phyloP scores from a whole-genome alignment of 2,797 vertebrate genomes.

The Gambusia yucatana region DNA sequence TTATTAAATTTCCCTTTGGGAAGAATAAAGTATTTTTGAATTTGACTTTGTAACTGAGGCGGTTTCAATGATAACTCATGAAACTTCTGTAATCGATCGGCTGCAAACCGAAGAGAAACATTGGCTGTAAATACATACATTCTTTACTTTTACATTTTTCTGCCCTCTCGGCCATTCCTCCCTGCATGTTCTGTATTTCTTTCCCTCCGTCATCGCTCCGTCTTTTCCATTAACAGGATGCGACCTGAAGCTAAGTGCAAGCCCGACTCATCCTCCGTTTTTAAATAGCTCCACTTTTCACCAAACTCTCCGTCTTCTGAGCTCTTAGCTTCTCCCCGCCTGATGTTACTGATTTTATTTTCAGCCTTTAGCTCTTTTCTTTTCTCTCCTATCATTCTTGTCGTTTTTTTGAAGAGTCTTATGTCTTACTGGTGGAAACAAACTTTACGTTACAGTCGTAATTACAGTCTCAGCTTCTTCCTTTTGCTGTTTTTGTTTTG shows the following conservation, averaged over 20 bases:
- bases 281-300: constrained; percentile 68
- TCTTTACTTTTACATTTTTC: constrained; percentile 21
- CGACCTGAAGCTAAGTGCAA: constrained; percentile 66
- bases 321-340: constrained; percentile 46
- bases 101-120: not conserved
- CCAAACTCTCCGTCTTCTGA: constrained; percentile 41
- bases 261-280: constrained; percentile 53
- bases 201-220: constrained; percentile 47
- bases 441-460: constrained; percentile 7
- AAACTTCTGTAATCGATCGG: not conserved
- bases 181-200: constrained; percentile 24
- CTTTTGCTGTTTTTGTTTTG: constrained; percentile 11
- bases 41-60: not conserved
- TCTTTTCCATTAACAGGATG: constrained; percentile 69
- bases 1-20: too few species aligned
- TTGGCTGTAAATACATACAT: not conserved
- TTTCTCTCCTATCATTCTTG: not conserved
- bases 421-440: not conserved
- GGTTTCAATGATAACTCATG: not conserved
- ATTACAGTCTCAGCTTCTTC: not conserved
- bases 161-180: constrained; percentile 36
- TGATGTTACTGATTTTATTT: not conserved
- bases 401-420: not conserved
- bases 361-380: not conserved
- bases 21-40: too few species aligned